A percentile compares a stretch with the other conserved stretches of the same genome.
These are phyloP conservation scores for Ciconia stormi DNA, from an alignment of 2,113 vertebrate genomes.

Conservation along the genomic window DNA sequence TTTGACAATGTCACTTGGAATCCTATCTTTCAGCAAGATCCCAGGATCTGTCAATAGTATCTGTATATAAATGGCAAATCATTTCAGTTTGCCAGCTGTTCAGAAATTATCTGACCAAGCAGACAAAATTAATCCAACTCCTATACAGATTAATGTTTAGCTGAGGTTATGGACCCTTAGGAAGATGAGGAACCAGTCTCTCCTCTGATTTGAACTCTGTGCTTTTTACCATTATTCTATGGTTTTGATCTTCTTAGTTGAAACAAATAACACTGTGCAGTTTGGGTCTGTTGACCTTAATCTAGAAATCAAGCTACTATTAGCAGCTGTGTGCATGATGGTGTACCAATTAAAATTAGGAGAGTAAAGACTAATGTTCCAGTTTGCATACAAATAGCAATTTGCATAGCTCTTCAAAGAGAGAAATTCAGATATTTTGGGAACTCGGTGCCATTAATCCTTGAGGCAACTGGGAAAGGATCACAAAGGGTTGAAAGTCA, in stretches of 20 bases:
- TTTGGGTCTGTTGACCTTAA: slow-evolving; percentile 71
- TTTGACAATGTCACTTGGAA: slow-evolving; percentile 49
- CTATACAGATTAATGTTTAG: slow-evolving; percentile 51
- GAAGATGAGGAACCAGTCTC: slow-evolving; percentile 42
- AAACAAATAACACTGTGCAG: slow-evolving; percentile 56
- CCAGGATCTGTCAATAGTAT: slow-evolving; percentile 28
- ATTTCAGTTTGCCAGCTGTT: slow-evolving; percentile 73
- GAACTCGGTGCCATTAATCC: slow-evolving; percentile 49
- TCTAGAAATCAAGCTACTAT: slow-evolving; percentile 70
- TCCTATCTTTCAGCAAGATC: slow-evolving; percentile 31
- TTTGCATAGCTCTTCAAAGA: slow-evolving; percentile 63
- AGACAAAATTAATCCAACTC: slow-evolving; percentile 57
- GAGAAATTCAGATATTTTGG: slow-evolving; percentile 37
- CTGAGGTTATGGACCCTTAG: slow-evolving; percentile 39
- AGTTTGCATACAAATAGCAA: slow-evolving; percentile 68
- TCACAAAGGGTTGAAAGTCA: neutral
- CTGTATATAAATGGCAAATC: slow-evolving; percentile 49
- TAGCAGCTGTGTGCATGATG: slow-evolving; percentile 46
- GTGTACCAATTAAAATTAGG: slow-evolving; percentile 74
- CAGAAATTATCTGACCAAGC: slow-evolving; percentile 61
- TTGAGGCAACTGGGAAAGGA: slow-evolving; percentile 8
- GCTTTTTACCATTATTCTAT: slow-evolving; percentile 61
- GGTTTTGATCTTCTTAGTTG: slow-evolving; percentile 66
- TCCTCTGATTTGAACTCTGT: slow-evolving; percentile 46
- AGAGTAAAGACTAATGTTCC: slow-evolving; percentile 72